Base-by-base conservation (phyloP, 2,113 vertebrate species). In the Larimichthys crocea region DNA sequence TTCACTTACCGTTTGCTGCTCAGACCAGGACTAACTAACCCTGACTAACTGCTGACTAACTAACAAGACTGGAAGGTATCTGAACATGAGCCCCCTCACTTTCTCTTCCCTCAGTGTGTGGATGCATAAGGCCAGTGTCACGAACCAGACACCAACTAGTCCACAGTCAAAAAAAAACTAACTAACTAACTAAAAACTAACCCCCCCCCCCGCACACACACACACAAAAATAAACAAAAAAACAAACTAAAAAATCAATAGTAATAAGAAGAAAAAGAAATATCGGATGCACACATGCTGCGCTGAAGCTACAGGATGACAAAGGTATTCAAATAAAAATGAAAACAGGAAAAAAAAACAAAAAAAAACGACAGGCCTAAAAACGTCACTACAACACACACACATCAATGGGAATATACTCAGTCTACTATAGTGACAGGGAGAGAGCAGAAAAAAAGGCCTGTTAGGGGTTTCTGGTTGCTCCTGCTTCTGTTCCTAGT, bases 1-100 rank as follows among this genome's bases (percentile, higher is more conserved):
- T 83, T 67, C 74, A 93, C 93, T 92, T 93, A 94, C 94, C 93
- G 75, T 83, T 71, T 74, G 84, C 66, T 69, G 79, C 76, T 76
- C 50, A 79, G 53, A 61, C 74, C 69, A 24, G 29, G 2, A 59
- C 50, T 71, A 62, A 72, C 85, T 42, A 68, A 42, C 42, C 52
- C 67, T 68, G 46, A 79, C 71, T 29, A 35, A 60, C 15, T 29
- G 26, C 67, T 68, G 46, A 79, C 71, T 29, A 35, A 60, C 15
- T 29, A 35, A 44, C 3, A 48, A 59, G 61, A 71, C 42, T 35
- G 24, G 3, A 20, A 61, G 53, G 60, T 26, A 66, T 40, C 22
- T 57, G 9, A 50, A 29, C 44, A 72, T 42, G 22, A 40, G 57
- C 76, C 8, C 16, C 53, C 53, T 55, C 53, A 71, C 26, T 44